A percentile compares a stretch with the other conserved stretches of the same genome.
Evolutionary conservation across 2,797 vertebrate genomes (phyloP).

Genomic region (Karalla daura): DNA sequence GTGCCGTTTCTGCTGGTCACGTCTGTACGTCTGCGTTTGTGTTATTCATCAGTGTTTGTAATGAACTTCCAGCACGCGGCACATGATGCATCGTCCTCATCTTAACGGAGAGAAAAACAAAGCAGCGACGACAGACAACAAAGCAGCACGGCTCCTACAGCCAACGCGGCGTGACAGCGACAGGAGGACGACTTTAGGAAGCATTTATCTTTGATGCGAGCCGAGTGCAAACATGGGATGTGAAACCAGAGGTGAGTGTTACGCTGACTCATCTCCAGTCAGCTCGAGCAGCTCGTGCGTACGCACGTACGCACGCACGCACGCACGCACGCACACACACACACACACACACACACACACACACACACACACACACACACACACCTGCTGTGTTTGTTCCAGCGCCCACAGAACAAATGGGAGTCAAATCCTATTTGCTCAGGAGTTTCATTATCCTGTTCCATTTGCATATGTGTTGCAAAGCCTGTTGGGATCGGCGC

Average conservation of each 20-base stretch:
- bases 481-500: neutral
- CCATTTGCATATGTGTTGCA: neutral
- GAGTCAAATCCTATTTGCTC: slow-evolving; percentile 58
- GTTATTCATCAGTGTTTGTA: no score
- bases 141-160: no score
- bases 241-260: neutral
- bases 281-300: neutral
- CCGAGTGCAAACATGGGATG: neutral
- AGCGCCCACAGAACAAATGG: slow-evolving; percentile 12
- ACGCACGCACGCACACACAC: neutral
- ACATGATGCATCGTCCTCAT: neutral
- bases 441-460: slow-evolving; percentile 34
- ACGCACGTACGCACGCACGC: neutral
- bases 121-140: no score
- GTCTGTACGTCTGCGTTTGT: no score
- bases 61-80: no score
- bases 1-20: no score
- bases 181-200: neutral
- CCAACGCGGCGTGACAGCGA: no score
- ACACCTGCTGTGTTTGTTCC: slow-evolving; percentile 21
- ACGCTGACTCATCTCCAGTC: slow-evolving; percentile 1
- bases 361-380: neutral
- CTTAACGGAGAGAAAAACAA: neutral
- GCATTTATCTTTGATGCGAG: neutral
- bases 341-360: neutral